Base-by-base conservation (phyloP, 1,140 invertebrate genomes). In the Euwallacea fornicatus region DNA sequence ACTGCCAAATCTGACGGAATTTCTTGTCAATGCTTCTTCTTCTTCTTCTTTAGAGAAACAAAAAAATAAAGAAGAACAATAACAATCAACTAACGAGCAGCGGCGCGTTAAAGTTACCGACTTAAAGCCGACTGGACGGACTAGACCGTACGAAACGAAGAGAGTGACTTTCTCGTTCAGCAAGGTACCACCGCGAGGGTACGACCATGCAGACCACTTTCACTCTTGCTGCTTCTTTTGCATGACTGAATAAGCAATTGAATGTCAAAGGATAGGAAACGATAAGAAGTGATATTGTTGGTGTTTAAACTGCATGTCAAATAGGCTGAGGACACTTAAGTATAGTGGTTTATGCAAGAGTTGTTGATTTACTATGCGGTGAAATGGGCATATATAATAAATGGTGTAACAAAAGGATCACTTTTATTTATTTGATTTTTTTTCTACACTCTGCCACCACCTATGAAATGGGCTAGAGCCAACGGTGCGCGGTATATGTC, bases 161-260 rank as follows among this genome's bases (percentile, higher is more conserved):
- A 60, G 69, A 66, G 69, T 65, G 47, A 60, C 63, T 71, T 71
- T 66, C 63, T 66, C 55, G 56, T 15, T 62, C 21, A 9, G 58
- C 47, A 55, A 46, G 15, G 68, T 63, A 63, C 53, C 69, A 50
- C 42, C 42, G 53, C 43, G 54, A 65, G 61, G 62, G 62, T 70
- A 70, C 46, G 62, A 65, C 61, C 47, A 21, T 54, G 67, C 58
- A 55, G 42, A 70, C 60, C 69, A 71, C 69, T 71, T 71, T 71
- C 69, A 71, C 69, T 71, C 69, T 71, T 71, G 54, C 63, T 64
- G 62, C 55, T 65, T 64, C 53, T 66, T 60, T 62, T 58, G 54
- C 59, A 58, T 65, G 53, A 43, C 13, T 33, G 60, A 55, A 50
- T 47, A 60, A 63, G 21, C 16, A 33, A 63, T 69, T 56, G 56